phyloP scores from a whole-genome alignment of 1,140 invertebrate genomes.

The Caerostris extrusa region DNA sequence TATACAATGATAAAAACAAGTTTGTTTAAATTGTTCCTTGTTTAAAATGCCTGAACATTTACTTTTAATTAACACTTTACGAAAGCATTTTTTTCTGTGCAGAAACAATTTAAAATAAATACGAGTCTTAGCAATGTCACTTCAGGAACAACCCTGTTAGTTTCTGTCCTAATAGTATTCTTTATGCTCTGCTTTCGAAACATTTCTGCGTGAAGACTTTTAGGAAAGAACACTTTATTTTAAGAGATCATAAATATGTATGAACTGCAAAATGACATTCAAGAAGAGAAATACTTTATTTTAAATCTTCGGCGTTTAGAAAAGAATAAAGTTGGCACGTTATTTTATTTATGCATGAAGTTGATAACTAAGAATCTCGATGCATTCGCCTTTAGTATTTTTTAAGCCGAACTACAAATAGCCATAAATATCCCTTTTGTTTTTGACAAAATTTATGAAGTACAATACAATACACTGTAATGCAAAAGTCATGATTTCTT shows the following conservation, averaged over 20 bases:
- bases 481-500: too few relatives aligned
- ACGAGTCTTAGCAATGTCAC: background rate
- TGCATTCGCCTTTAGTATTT: background rate
- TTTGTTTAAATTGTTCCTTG: too few relatives aligned
- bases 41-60: too few relatives aligned
- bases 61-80: too few relatives aligned
- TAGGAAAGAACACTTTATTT: background rate
- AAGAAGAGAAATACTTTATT: too few relatives aligned
- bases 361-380: background rate
- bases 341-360: background rate
- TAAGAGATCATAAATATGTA: background rate
- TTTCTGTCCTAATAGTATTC: background rate
- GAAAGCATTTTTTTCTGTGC: too few relatives aligned
- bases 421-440: background rate
- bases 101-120: background rate
- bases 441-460: too few relatives aligned
- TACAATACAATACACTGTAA: too few relatives aligned
- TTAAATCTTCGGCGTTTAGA: too few relatives aligned
- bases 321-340: background rate
- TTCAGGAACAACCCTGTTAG: background rate
- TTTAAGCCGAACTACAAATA: background rate
- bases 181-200: background rate
- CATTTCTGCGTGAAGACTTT: background rate
- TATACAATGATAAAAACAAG: too few relatives aligned
- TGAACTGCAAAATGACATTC: constrained; percentile 6